Evolutionary conservation across 2,113 vertebrate genomes (phyloP).

Genomic region (Lepus americanus): DNA sequence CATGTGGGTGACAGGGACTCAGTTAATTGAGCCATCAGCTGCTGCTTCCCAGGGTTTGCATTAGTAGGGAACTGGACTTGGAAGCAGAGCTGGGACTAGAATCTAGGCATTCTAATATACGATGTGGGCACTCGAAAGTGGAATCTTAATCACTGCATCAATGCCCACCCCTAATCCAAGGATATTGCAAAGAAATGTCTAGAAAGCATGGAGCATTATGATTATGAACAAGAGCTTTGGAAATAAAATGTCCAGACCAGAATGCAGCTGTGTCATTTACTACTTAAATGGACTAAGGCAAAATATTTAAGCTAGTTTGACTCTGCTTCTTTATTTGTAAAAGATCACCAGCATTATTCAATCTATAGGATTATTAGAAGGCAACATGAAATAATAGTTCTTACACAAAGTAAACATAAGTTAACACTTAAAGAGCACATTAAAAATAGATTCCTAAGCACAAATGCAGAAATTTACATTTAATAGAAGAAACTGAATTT

Average conservation of each 20-base stretch:
- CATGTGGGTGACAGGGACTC: no score
- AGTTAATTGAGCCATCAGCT: no score
- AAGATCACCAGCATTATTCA: background rate
- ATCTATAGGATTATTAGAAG: background rate
- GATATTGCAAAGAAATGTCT: constrained; percentile 24
- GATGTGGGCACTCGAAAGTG: no score
- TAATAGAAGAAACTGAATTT: background rate
- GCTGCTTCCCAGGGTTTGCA: no score
- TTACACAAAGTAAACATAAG: background rate
- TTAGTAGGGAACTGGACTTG: no score
- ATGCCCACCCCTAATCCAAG: no score
- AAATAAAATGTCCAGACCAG: constrained; percentile 4
- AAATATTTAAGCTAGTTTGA: background rate
- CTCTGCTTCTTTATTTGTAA: background rate
- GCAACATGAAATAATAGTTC: background rate
- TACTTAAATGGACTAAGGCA: background rate
- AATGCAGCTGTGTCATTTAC: constrained; percentile 28
- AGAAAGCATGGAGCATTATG: background rate
- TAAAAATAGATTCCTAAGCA: constrained; percentile 1
- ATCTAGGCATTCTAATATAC: no score
- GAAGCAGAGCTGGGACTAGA: no score
- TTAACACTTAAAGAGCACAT: background rate
- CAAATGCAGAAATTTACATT: constrained; percentile 40
- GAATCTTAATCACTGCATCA: no score
- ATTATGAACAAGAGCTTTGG: constrained; percentile 20